Evolutionary conservation across 1,140 invertebrate species (phyloP).

Genomic region (Zaprionus taronus): DNA sequence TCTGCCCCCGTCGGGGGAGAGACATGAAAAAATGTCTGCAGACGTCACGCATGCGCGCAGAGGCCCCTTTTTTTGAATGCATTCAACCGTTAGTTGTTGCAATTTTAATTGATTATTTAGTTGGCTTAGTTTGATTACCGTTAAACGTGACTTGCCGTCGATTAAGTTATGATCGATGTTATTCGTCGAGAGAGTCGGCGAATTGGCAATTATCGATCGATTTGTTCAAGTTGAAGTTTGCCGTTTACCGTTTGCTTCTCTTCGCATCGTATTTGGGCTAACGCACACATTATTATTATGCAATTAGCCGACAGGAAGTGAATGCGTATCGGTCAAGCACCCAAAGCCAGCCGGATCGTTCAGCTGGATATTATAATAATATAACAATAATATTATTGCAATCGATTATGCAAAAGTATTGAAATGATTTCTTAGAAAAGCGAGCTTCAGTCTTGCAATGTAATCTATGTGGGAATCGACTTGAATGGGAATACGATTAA

Average conservation of each 20-base stretch:
- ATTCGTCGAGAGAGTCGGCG: conserved; percentile 29
- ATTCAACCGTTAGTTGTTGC: conserved; percentile 37
- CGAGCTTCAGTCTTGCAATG: background rate
- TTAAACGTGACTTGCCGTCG: conserved; percentile 47
- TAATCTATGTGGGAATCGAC: conserved; percentile 44
- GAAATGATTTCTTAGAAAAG: conserved; percentile 2
- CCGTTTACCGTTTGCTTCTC: conserved; percentile 39
- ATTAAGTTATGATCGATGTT: conserved; percentile 50
- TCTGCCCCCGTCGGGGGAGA: conserved; percentile 14
- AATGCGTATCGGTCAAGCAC: conserved; percentile 24
- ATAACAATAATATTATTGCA: conserved; percentile 1
- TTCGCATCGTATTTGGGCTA: conserved; percentile 20
- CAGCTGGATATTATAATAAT: background rate
- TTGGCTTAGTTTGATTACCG: conserved; percentile 55
- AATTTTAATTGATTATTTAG: conserved; percentile 57
- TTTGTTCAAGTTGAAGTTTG: conserved; percentile 76
- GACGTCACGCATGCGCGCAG: conserved; percentile 61
- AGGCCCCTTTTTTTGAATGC: conserved; percentile 42
- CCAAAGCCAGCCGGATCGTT: conserved; percentile 17
- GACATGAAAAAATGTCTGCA: conserved; percentile 49
- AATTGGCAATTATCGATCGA: conserved; percentile 44
- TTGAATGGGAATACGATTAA: conserved; percentile 25
- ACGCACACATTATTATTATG: conserved; percentile 31
- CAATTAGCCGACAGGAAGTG: conserved; percentile 57
- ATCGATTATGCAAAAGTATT: conserved; percentile 7